Base-by-base conservation (phyloP, 92 coral and sea anemone genomes). In the Epizoanthus ramosus region DNA sequence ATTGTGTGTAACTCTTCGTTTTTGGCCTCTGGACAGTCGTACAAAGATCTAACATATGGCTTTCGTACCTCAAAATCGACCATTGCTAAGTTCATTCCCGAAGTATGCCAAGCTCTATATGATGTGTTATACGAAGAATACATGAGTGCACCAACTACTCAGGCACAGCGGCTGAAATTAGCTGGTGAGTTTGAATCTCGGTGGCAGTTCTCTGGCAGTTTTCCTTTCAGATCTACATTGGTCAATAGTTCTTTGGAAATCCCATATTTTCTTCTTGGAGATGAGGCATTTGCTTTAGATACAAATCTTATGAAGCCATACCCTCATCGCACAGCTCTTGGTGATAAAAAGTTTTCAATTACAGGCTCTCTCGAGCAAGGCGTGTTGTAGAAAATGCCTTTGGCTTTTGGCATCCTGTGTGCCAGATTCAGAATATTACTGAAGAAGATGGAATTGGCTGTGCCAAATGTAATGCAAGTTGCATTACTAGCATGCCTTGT, bases 241-340 rank as follows among this genome's bases (percentile, higher is more conserved):
- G 41, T 53, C 5, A 33, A 80, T 25, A 66, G 71, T 8, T 39
- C 19, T 33, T 15, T 63, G 16, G 5, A 37, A 22, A 31, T 87
- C 15, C 90, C 93, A 6, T 87, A 83, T 53, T 90, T 52, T 84
- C 67, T 84, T 25, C 79, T 90, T 59, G 90, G 93, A 28, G 91
- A 91, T 85, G 94, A 91, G 21, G 94, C 94, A 14, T 91, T 90
- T 90, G 88, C 91, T 19, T 56, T 90, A 14, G 88, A 87, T 87
- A 75, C 28, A 8, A 87, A 86, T 80, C 73, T 91, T 25, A 87
- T 87, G 89, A 84, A 87, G 41, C 89, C 87, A 73, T 89, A 39
- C 43, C 84, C 89, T 0, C 87, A 85, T 33, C 43, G 85, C 41
- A 73, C 63, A 52, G 92, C 89, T 58, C 77, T 87, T 86, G 93